These are phyloP conservation scores for Thecocarcelia acutangulata DNA, from an alignment of 2,888 invertebrate genomes.

Conservation along the genomic window DNA sequence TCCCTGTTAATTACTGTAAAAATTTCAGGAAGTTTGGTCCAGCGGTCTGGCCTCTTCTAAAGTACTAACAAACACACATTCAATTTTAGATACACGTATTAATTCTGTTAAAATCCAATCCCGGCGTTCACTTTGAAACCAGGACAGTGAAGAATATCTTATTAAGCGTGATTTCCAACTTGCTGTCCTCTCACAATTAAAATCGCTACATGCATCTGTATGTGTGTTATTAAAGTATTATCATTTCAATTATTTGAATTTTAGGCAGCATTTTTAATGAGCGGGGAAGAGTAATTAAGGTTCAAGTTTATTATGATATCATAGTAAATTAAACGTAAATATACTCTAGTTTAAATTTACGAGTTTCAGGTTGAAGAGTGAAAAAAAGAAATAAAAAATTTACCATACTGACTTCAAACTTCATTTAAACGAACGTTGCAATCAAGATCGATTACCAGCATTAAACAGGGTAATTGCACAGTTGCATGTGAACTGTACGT, in stretches of 20 bases:
- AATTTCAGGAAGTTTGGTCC: too few relatives aligned
- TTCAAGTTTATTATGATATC: constrained; percentile 1
- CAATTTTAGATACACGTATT: too few relatives aligned
- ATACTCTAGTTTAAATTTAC: constrained; percentile 9
- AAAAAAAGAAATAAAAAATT: neutral
- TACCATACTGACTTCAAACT: neutral
- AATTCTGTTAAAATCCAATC: too few relatives aligned
- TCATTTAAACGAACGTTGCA: constrained; percentile 31
- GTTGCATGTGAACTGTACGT: constrained; percentile 55
- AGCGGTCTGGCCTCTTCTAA: too few relatives aligned
- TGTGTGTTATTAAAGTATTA: neutral
- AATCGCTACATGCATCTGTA: too few relatives aligned
- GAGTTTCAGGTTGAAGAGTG: neutral
- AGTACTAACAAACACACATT: too few relatives aligned
- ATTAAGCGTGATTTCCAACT: too few relatives aligned
- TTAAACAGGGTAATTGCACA: constrained; percentile 69
- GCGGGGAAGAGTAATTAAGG: constrained; percentile 1
- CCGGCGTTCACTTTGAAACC: too few relatives aligned
- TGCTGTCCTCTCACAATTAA: too few relatives aligned
- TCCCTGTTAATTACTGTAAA: too few relatives aligned
- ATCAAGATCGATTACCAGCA: constrained; percentile 69
- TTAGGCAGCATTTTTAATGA: constrained; percentile 16
- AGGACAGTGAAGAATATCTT: too few relatives aligned
- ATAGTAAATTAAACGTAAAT: neutral
- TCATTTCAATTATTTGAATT: neutral